phyloP scores from a whole-genome alignment of 2,113 vertebrate species.

The Cryptoleucopteryx plumbea region DNA sequence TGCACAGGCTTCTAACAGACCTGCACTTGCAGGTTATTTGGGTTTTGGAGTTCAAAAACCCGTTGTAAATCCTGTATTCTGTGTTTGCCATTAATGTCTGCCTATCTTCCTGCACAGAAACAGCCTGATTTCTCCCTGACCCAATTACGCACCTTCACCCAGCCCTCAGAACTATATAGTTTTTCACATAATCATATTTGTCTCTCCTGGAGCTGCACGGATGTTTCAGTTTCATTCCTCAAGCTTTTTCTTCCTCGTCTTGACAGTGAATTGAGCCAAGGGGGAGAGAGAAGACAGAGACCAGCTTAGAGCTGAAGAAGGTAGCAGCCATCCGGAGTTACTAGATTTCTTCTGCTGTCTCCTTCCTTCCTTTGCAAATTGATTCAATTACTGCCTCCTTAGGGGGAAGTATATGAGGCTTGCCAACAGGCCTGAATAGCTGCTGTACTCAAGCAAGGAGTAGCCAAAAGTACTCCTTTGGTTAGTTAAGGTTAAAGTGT shows the following conservation, averaged over 20 bases:
- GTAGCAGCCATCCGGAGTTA: background rate
- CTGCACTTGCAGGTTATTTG: background rate
- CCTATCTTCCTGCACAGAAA: background rate
- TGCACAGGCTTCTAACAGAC: background rate
- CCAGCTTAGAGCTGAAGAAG: background rate
- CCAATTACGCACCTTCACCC: background rate
- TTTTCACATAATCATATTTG: background rate
- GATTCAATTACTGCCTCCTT: background rate
- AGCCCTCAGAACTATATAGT: background rate
- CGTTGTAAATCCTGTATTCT: background rate
- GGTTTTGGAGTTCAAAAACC: background rate
- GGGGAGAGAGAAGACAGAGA: background rate
- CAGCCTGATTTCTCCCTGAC: background rate
- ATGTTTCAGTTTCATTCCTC: background rate
- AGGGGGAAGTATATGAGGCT: accelerated
- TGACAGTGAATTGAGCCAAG: background rate
- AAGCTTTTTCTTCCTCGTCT: background rate
- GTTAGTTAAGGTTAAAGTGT: background rate
- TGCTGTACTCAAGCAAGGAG: background rate
- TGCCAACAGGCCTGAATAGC: background rate
- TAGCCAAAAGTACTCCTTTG: background rate
- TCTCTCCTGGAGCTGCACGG: background rate
- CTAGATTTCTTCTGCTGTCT: background rate
- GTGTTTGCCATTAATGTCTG: background rate
- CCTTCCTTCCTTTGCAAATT: background rate